Evolutionary conservation across 2,888 invertebrate genomes (phyloP).

Genomic region (Synergus gifuensis): DNA sequence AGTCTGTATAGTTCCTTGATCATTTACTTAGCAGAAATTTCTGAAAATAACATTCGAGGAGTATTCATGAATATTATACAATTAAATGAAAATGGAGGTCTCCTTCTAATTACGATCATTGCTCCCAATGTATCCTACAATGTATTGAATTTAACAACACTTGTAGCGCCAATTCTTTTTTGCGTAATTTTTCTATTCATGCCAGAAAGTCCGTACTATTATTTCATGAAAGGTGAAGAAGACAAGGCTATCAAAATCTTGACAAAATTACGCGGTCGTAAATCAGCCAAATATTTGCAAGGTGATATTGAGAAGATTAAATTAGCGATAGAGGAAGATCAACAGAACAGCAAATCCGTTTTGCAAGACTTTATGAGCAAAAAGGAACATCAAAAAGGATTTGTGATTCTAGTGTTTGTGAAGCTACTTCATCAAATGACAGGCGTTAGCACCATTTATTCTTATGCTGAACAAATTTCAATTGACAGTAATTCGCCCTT

Average conservation of each 20-base stretch:
- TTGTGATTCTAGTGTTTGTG: constrained; percentile 81
- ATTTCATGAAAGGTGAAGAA: constrained; percentile 79
- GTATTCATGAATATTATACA: constrained; percentile 80
- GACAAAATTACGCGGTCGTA: constrained; percentile 79
- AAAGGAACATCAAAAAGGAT: constrained; percentile 80
- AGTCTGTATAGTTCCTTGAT: constrained; percentile 79
- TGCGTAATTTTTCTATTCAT: constrained; percentile 81
- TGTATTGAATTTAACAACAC: constrained; percentile 78
- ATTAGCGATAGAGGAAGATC: constrained; percentile 78
- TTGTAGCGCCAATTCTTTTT: constrained; percentile 80
- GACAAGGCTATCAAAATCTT: constrained; percentile 81
- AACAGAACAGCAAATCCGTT: neutral
- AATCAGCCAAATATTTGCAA: constrained; percentile 78
- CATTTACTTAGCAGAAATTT: constrained; percentile 82
- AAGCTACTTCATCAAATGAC: constrained; percentile 83
- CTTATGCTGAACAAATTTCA: constrained; percentile 83
- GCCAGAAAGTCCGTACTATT: constrained; percentile 84
- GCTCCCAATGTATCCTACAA: constrained; percentile 79
- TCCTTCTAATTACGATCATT: constrained; percentile 70
- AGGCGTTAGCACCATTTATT: constrained; percentile 81
- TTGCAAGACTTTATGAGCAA: constrained; percentile 77
- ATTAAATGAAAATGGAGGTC: constrained; percentile 77
- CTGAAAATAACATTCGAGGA: constrained; percentile 80
- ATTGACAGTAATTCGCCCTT: constrained; percentile 79
- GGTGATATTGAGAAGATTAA: constrained; percentile 81